Evolutionary conservation across 2,113 vertebrate species (phyloP), one percentile per base, ranked within the genome.

Genomic region (Symphodus melops): DNA sequence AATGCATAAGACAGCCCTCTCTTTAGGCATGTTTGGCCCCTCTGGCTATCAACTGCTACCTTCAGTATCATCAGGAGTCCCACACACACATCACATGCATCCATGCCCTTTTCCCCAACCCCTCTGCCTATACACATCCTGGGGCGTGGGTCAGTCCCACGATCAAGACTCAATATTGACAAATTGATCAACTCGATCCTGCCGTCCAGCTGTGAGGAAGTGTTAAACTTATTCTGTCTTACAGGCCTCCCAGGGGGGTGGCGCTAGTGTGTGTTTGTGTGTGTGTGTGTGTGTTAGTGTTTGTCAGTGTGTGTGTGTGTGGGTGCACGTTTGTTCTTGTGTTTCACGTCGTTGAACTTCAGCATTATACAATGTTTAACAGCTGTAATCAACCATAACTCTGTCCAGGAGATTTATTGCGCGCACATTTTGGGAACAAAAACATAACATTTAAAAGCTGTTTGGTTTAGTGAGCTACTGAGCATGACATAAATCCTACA

Each of bases 81-180:
- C 51, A 54, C 69, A 65, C 62, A 58, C 48, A 63, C 0, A 56
- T 62, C 55, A 39, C 48, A 60, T 23, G 56, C 56, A 36, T 52
- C 48, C 7, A 7, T 69, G 39, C 59, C 48, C 7, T 49, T 44
- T 54, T 7, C 13, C 19, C 23, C 28, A 33, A 58, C 46, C 66
- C 70, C 54, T 49, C 9, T 13, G 19, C 56, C 41, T 56, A 62
- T 63, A 70, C 73, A 83, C 58, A 56, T 72, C 75, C 74, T 21
- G 63, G 48, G 6, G 85, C 11, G 20, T 3, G 54, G 87, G 75
- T 84, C 76, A 84, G 79, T 52, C 44, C 69, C 80, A 41, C 1
- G 67, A 89, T 86, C 88, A 75, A 86, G 75, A 58, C 61, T 53
- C 66, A 81, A 23, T 87, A 93, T 91, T 56, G 90, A 91, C 69